Conservation (phyloP, 2,888 invertebrate species). For the Eristalis pertinax region DNA sequence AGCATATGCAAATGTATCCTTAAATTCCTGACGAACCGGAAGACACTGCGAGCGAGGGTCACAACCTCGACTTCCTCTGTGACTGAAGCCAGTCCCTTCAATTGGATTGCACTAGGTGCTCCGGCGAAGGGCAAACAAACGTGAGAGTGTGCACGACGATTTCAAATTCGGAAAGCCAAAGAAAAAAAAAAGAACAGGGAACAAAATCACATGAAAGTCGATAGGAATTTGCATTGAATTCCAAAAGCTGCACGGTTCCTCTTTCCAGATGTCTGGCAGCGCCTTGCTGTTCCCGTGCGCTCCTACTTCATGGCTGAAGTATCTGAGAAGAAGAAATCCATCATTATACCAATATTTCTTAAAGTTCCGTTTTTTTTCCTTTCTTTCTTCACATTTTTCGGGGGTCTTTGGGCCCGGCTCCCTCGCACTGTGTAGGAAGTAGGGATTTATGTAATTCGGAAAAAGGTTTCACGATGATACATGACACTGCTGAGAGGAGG, state of each 20-base stretch:
- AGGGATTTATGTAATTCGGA: neutral
- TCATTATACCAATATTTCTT: constrained; percentile 30
- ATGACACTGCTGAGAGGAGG: neutral
- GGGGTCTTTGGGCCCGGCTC: neutral
- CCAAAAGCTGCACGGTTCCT: constrained; percentile 2
- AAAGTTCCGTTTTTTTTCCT: neutral
- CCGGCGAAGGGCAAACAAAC: neutral
- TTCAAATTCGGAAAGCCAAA: neutral
- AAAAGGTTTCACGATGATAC: constrained; percentile 1
- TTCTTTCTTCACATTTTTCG: neutral
- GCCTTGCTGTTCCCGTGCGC: too few species aligned
- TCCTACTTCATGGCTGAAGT: too few species aligned
- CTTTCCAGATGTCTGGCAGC: constrained; percentile 8
- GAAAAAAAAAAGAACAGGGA: constrained; percentile 2
- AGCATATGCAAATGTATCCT: constrained; percentile 62
- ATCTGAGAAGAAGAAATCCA: neutral
- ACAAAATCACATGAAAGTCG: neutral
- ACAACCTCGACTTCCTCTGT: neutral
- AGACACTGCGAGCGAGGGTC: neutral
- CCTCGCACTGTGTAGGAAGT: neutral
- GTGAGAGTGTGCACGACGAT: neutral
- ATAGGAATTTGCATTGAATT: constrained; percentile 51
- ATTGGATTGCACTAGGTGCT: constrained; percentile 51
- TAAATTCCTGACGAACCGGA: constrained; percentile 32
- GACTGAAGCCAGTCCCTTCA: constrained; percentile 4